Percentiles rank a stretch among this genome's conserved stretches.
Evolutionary conservation across 2,888 invertebrate genomes (phyloP).

Genomic region (Hemaris fuciformis): DNA sequence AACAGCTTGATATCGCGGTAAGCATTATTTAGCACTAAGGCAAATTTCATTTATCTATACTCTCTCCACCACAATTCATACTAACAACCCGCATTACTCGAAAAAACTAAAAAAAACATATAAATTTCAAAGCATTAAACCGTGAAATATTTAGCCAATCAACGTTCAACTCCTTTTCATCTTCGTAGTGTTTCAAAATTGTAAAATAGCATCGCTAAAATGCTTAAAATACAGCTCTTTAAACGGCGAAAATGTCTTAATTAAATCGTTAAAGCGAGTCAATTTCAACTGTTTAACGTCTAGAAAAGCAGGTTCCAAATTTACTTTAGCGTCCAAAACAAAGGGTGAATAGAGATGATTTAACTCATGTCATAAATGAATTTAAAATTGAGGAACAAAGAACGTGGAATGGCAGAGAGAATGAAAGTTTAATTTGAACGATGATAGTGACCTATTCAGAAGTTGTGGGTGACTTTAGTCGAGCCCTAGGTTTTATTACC

Average conservation of each 20-base stretch:
- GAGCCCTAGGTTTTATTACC: neutral
- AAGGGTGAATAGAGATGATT: slow-evolving; percentile 7
- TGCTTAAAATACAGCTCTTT: too few relatives aligned
- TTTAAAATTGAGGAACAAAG: slow-evolving; percentile 18
- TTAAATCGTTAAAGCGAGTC: neutral
- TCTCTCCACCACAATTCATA: too few relatives aligned
- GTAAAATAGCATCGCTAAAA: too few relatives aligned
- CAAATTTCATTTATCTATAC: too few relatives aligned
- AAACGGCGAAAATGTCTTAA: too few relatives aligned
- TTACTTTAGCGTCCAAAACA: neutral
- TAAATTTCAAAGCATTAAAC: neutral
- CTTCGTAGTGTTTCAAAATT: too few relatives aligned
- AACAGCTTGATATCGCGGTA: too few relatives aligned
- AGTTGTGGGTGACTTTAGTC: neutral
- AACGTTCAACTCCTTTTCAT: too few relatives aligned
- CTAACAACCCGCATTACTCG: neutral
- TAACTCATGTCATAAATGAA: slow-evolving; percentile 13
- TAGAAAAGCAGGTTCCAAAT: neutral
- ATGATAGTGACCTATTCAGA: neutral
- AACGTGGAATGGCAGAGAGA: neutral
- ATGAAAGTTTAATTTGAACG: slow-evolving; percentile 18
- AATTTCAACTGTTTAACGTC: neutral
- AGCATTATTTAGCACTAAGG: too few relatives aligned
- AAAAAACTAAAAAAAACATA: neutral
- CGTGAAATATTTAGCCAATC: too few relatives aligned